These are phyloP conservation scores for Chaetophractus vellerosus DNA, from an alignment of 2,797 vertebrate genomes.

Conservation along the genomic window DNA sequence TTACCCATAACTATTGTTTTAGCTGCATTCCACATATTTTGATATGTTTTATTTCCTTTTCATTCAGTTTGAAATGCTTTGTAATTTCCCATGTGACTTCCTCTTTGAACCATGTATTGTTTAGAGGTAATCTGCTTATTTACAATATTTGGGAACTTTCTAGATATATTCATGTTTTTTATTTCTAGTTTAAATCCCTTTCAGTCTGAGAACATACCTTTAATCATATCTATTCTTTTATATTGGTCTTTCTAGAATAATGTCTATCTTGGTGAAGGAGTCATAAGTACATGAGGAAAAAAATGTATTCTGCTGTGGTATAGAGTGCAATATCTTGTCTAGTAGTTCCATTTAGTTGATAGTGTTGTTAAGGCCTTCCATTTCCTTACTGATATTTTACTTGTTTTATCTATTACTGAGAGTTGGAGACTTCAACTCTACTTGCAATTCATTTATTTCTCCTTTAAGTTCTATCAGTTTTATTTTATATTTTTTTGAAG, in stretches of 20 bases:
- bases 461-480: neutral
- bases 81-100: neutral
- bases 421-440: conserved; percentile 1
- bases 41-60: neutral
- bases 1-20: neutral
- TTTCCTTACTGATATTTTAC: neutral
- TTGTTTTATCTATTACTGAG: neutral
- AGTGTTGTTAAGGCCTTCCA: neutral
- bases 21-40: neutral
- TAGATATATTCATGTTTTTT: neutral
- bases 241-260: neutral
- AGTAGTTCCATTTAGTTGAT: neutral
- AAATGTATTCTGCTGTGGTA: neutral
- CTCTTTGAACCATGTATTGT: neutral
- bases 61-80: neutral
- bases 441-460: neutral
- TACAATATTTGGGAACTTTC: neutral
- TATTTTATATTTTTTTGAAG: neutral
- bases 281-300: neutral
- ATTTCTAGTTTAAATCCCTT: conserved; percentile 42
- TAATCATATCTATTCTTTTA: neutral
- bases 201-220: neutral
- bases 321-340: neutral
- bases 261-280: neutral
- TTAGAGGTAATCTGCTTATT: neutral